Base-by-base conservation (phyloP, 2,797 vertebrate genomes). In the Danionella dracula region DNA sequence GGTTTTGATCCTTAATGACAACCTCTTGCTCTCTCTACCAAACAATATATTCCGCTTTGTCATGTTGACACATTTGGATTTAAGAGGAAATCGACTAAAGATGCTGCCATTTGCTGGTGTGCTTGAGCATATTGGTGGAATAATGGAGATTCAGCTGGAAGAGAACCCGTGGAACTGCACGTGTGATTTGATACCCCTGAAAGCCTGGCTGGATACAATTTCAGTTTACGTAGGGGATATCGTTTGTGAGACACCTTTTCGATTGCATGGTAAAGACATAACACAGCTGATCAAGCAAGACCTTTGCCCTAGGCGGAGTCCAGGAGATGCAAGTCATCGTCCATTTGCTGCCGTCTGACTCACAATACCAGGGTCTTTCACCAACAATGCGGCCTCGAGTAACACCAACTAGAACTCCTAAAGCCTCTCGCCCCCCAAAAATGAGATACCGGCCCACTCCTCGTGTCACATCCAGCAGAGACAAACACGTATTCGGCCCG, bases 111-210 rank as follows among this genome's bases (percentile, higher is more conserved):
- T 98, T 21, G 93, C 95, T 0, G 96, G 96, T 0, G 95, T 99
- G 55, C 79, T 99, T 55, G 96, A 99, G 79, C 96, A 99, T 77
- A 97, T 99, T 0, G 96, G 95, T 0, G 95, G 96, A 29, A 98
- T 99, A 78, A 97, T 99, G 94, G 96, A 99, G 82, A 98, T 99
- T 72, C 95, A 98, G 86, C 87, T 99, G 72, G 96, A 98, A 75
- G 96, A n/a, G n/a, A n/a, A n/a, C n/a, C n/a, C n/a, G n/a, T n/a
- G n/a, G n/a, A n/a, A n/a, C n/a, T n/a, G n/a, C 83, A 98, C 95
- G 12, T 99, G 96, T 0, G 96, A 99, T 78, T 81, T 99, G 56
- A 91, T 98, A 46, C 93, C 96, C 0, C 92, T 99, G 46, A 98
- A 97, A 78, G 92, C 95, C 37, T 99, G 96, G 96, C 76, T 99